Percentiles rank a stretch among this genome's conserved stretches.
Conservation (phyloP, 1,140 invertebrate species). For the Chrysomallon squamiferum region DNA sequence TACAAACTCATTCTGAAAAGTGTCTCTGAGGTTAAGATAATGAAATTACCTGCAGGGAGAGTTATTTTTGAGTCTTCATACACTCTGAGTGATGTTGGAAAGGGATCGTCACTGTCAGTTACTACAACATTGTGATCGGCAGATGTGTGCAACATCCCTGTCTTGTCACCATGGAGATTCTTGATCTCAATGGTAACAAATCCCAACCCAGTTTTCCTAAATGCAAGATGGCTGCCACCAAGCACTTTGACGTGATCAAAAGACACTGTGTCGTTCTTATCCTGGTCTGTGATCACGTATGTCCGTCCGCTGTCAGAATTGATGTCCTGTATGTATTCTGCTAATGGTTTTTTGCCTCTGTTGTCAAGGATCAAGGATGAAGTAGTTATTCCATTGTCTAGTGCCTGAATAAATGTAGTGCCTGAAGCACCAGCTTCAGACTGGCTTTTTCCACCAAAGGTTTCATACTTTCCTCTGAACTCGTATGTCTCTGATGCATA, state of each 20-base stretch:
- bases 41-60: conserved; percentile 37
- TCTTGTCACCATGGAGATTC: conserved; percentile 41
- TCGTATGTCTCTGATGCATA: conserved; percentile 21
- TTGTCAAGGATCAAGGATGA: conserved; percentile 42
- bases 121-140: conserved; percentile 32
- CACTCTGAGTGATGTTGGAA: conserved; percentile 43
- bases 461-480: conserved; percentile 35
- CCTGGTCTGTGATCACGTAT: conserved; percentile 31
- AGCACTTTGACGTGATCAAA: conserved; percentile 4
- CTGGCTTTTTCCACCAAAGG: conserved; percentile 40
- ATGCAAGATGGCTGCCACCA: conserved; percentile 41
- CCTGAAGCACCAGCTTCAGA: conserved; percentile 44
- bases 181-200: conserved; percentile 29
- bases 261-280: neutral
- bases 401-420: conserved; percentile 37
- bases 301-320: conserved; percentile 37
- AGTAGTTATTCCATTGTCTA: conserved; percentile 11
- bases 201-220: conserved; percentile 17
- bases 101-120: conserved; percentile 34
- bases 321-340: conserved; percentile 28
- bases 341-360: conserved; percentile 24
- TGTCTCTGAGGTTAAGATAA: too few species aligned
- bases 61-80: conserved; percentile 33
- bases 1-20: too few species aligned
- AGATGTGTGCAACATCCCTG: conserved; percentile 44